Evolutionary conservation across 2,113 vertebrate genomes (phyloP).

Genomic region (Saccopteryx bilineata): DNA sequence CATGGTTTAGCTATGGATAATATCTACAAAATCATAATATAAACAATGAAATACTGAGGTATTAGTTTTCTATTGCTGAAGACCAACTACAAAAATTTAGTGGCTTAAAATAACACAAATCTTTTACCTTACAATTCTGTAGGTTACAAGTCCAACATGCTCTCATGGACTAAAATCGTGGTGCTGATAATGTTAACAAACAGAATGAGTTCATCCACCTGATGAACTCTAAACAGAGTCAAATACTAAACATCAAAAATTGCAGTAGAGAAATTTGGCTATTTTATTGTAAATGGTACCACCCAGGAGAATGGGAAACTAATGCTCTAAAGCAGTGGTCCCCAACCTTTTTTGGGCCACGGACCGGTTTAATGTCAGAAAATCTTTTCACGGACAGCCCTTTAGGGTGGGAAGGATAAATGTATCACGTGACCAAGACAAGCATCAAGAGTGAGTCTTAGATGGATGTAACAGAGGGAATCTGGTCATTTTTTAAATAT

Average conservation of each 20-base stretch:
- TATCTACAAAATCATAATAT: background rate
- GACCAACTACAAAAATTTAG: background rate
- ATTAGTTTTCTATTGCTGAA: background rate
- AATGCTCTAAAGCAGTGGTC: background rate
- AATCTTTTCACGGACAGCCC: too few species aligned
- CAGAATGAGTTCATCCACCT: background rate
- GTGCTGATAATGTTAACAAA: background rate
- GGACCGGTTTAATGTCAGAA: too few species aligned
- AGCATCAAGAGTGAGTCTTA: too few species aligned
- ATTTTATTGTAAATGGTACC: background rate
- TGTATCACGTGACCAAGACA: too few species aligned
- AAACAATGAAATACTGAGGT: background rate
- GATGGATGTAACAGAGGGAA: too few species aligned
- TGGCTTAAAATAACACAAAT: background rate
- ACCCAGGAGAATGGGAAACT: background rate
- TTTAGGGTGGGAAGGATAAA: too few species aligned
- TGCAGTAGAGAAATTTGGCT: background rate
- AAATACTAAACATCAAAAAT: background rate
- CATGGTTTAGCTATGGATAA: background rate
- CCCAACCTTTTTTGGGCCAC: too few species aligned
- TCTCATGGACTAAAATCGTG: background rate
- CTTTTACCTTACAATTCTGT: background rate
- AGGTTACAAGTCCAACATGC: background rate
- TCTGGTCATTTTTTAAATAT: too few species aligned
- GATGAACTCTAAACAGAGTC: background rate